A percentile compares a stretch with the other conserved stretches of the same genome.
Conservation (phyloP, 2,888 invertebrate genomes). For the Oeneis ivallda region DNA sequence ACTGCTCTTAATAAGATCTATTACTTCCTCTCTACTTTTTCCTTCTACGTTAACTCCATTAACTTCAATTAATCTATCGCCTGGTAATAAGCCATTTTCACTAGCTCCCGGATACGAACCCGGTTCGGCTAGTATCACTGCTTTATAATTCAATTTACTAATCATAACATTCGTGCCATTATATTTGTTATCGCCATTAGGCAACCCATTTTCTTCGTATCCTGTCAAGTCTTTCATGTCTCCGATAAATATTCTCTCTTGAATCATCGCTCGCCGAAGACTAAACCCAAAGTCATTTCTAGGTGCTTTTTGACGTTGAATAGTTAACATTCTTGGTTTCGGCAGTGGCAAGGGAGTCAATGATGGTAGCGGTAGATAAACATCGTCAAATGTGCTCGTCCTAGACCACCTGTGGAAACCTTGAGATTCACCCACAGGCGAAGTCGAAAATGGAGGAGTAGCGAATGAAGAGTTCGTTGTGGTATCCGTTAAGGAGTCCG, state of each 20-base stretch:
- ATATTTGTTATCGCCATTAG: constrained; percentile 68
- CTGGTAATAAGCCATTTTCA: constrained; percentile 94
- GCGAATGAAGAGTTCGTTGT: constrained; percentile 92
- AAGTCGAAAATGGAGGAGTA: constrained; percentile 92
- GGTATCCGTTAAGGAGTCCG: constrained; percentile 91
- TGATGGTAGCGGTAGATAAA: constrained; percentile 86
- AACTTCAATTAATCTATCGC: constrained; percentile 95
- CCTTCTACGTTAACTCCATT: constrained; percentile 93
- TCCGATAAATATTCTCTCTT: constrained; percentile 83
- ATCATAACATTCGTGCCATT: constrained; percentile 59
- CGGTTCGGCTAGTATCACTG: constrained; percentile 95
- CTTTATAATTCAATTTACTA: constrained; percentile 82
- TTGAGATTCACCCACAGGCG: constrained; percentile 92
- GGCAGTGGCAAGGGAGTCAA: constrained; percentile 86
- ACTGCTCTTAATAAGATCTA: constrained; percentile 94
- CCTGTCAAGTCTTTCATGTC: constrained; percentile 60
- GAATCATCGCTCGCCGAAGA: constrained; percentile 91
- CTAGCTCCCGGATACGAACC: constrained; percentile 88
- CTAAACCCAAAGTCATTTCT: constrained; percentile 97
- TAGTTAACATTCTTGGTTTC: constrained; percentile 87
- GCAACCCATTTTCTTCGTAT: constrained; percentile 58
- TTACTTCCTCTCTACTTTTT: constrained; percentile 93
- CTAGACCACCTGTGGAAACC: constrained; percentile 91
- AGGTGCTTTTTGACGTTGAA: constrained; percentile 90
- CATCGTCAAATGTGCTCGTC: constrained; percentile 88